Conservation (phyloP, 2,888 invertebrate genomes). For the Drosophila algonquin region DNA sequence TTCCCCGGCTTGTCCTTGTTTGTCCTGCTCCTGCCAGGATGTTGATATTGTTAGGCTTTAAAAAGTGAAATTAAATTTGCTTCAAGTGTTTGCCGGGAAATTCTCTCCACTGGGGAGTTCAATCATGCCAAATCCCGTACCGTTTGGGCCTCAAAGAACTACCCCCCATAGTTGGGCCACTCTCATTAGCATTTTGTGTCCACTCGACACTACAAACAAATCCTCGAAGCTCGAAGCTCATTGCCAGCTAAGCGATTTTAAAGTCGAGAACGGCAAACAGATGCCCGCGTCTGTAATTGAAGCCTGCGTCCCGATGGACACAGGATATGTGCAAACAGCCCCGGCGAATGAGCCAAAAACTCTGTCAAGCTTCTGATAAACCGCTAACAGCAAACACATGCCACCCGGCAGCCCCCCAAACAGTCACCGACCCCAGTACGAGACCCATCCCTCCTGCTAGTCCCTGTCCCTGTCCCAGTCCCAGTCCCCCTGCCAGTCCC, state of each 20-base stretch:
- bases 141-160: background rate
- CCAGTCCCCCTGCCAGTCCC: constrained; percentile 10
- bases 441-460: constrained; percentile 15
- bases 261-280: constrained; percentile 41
- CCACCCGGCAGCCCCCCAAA: constrained; percentile 20
- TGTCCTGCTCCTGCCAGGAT: constrained; percentile 30
- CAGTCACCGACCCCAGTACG: background rate
- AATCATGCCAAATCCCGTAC: background rate
- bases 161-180: background rate
- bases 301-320: constrained; percentile 39
- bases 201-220: constrained; percentile 42
- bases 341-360: constrained; percentile 40
- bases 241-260: constrained; percentile 59
- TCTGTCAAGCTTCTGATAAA: constrained; percentile 54
- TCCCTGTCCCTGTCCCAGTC: no score
- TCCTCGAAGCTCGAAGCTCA: constrained; percentile 8
- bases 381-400: constrained; percentile 69
- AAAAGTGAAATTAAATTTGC: constrained; percentile 20
- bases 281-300: constrained; percentile 62
- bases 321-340: constrained; percentile 20
- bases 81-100: constrained; percentile 1
- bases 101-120: background rate
- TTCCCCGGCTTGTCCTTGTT: constrained; percentile 40
- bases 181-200: constrained; percentile 52
- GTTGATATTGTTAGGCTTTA: constrained; percentile 26